Conservation (phyloP, 2,888 invertebrate genomes). For the Orthosia cruda region DNA sequence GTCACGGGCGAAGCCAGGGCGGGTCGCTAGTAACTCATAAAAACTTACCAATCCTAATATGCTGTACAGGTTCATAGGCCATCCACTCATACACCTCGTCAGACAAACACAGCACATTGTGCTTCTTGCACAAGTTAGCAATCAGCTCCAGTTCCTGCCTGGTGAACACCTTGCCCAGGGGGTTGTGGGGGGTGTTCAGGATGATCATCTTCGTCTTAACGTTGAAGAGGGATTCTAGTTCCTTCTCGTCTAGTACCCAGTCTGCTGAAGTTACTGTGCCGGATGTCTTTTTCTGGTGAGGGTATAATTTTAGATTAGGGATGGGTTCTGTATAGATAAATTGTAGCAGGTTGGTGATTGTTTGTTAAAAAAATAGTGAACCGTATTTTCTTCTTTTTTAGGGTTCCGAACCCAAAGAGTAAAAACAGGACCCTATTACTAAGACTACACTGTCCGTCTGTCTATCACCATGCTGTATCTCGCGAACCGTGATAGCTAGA, state of each 20-base stretch:
- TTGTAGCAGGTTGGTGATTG: too few species aligned
- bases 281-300: slow-evolving; percentile 67
- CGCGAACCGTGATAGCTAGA: too few species aligned
- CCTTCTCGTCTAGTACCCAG: slow-evolving; percentile 97
- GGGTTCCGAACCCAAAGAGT: too few species aligned
- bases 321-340: not conserved
- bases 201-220: slow-evolving; percentile 98
- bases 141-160: slow-evolving; percentile 94
- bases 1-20: too few species aligned
- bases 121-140: slow-evolving; percentile 97
- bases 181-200: slow-evolving; percentile 99
- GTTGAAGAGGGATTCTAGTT: slow-evolving; percentile 96
- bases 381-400: too few species aligned
- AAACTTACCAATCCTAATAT: slow-evolving; percentile 96
- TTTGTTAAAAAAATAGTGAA: too few species aligned
- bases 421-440: too few species aligned
- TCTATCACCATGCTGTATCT: too few species aligned
- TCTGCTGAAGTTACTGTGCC: slow-evolving; percentile 94
- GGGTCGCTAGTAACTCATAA: too few species aligned
- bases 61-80: slow-evolving; percentile 95
- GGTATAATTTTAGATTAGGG: not conserved
- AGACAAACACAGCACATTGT: slow-evolving; percentile 97
- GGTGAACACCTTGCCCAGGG: slow-evolving; percentile 97
- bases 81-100: slow-evolving; percentile 99
- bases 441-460: too few species aligned